Conservation (phyloP, 2,888 invertebrate genomes). For the Troides helena region DNA sequence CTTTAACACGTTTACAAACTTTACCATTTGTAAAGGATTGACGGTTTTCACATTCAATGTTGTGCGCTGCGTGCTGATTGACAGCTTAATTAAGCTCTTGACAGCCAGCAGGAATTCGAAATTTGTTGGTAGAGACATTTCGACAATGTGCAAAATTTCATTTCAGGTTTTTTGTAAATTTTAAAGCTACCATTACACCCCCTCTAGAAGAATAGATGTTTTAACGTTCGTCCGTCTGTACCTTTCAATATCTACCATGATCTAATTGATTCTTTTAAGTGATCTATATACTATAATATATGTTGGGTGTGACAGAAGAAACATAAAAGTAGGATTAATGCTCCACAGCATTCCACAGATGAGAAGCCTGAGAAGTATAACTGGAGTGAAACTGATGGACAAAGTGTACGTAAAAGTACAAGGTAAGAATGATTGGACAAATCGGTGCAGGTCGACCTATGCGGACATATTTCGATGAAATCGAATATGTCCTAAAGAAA, state of each 20-base stretch:
- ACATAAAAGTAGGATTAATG: too few species aligned
- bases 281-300: background rate
- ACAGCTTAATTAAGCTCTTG: slow-evolving; percentile 24
- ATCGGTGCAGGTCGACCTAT: too few species aligned
- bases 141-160: background rate
- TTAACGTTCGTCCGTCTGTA: background rate
- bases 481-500: too few species aligned
- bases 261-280: background rate
- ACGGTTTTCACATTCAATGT: background rate
- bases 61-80: slow-evolving; percentile 11
- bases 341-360: too few species aligned
- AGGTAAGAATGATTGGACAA: too few species aligned
- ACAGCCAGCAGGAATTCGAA: slow-evolving; percentile 14
- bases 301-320: too few species aligned
- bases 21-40: background rate
- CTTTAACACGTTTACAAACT: background rate
- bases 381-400: too few species aligned
- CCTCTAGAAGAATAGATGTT: background rate
- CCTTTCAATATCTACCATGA: background rate
- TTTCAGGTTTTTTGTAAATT: background rate
- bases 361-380: too few species aligned
- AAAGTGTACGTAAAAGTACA: too few species aligned
- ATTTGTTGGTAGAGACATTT: slow-evolving; percentile 15
- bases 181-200: background rate
- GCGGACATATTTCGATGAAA: too few species aligned